A percentile compares a stretch with the other conserved stretches of the same genome.
These are phyloP conservation scores for Aphidius colemani DNA, from an alignment of 2,888 invertebrate genomes.

Conservation along the genomic window DNA sequence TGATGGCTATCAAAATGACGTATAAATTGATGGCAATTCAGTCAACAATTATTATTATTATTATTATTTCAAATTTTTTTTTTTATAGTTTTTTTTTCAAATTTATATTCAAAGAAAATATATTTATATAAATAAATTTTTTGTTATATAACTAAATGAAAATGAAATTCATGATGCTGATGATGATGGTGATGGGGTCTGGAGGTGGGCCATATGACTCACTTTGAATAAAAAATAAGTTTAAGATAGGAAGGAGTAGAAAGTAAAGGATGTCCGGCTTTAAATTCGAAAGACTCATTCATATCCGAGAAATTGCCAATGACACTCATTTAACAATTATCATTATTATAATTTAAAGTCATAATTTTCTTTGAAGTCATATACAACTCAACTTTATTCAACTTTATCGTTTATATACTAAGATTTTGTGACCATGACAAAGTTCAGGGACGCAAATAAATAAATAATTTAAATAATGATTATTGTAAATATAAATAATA, in stretches of 20 bases:
- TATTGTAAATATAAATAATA: no score
- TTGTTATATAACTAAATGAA: background rate
- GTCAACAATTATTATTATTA: background rate
- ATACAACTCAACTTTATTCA: no score
- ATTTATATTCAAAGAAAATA: background rate
- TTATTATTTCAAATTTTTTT: background rate
- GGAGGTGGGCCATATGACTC: no score
- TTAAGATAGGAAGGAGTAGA: background rate
- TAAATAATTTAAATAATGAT: no score
- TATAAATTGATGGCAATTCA: background rate
- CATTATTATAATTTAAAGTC: no score
- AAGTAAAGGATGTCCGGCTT: slow-evolving; percentile 11
- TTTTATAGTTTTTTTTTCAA: background rate
- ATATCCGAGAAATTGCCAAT: slow-evolving; percentile 7
- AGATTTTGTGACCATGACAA: no score
- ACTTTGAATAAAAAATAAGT: background rate
- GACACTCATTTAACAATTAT: background rate
- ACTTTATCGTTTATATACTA: no score
- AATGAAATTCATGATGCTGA: no score
- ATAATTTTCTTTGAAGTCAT: no score
- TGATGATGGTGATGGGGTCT: no score
- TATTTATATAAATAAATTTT: background rate
- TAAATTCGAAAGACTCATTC: slow-evolving; percentile 7
- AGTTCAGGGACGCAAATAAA: no score
- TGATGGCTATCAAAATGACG: background rate